Conservation (phyloP, 2,888 invertebrate species). For the Chaetogeoica ovagalla region DNA sequence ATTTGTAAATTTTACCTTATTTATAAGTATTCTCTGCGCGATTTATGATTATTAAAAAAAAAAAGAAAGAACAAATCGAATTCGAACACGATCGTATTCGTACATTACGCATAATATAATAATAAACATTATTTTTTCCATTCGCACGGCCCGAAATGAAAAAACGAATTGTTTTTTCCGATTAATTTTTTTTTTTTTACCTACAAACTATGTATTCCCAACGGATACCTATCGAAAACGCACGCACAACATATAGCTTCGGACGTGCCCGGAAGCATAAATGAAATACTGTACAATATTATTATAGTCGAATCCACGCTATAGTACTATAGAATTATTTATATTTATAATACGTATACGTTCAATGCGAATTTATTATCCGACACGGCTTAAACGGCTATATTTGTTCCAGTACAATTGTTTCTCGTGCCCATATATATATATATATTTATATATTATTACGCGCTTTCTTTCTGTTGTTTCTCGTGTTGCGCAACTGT, state of each 20-base stretch:
- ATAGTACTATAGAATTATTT: too few relatives aligned
- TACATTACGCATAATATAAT: not conserved
- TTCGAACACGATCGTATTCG: not conserved
- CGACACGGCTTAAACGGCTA: not conserved
- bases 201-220: not conserved
- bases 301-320: not conserved
- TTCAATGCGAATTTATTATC: constrained; percentile 1
- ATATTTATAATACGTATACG: not conserved
- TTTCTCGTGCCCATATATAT: too few relatives aligned
- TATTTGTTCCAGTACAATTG: not conserved
- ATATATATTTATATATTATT: too few relatives aligned
- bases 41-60: too few relatives aligned
- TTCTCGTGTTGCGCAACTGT: not conserved
- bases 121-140: not conserved
- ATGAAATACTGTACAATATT: not conserved
- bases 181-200: not conserved
- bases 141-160: not conserved
- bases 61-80: too few relatives aligned
- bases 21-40: too few relatives aligned
- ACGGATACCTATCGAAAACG: not conserved
- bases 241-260: not conserved
- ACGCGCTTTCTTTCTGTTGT: not conserved
- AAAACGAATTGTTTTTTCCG: not conserved
- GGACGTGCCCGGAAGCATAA: not conserved
- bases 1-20: too few relatives aligned